Evolutionary conservation across 2,888 invertebrate species (phyloP).

Genomic region (Thyatira batis): DNA sequence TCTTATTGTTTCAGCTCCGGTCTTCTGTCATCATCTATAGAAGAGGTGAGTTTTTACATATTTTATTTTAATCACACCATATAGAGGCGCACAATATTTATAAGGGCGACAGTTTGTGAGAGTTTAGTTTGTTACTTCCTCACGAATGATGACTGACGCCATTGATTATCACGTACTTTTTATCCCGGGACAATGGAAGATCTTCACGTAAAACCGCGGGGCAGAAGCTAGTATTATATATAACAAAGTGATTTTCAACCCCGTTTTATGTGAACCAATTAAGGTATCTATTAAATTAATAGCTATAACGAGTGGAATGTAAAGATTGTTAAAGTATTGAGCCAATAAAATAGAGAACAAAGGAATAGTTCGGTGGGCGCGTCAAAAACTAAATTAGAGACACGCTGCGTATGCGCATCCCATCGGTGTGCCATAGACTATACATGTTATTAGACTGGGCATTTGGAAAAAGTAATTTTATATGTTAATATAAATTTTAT

Average conservation of each 20-base stretch:
- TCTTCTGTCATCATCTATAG: constrained; percentile 71
- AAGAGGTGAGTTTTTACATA: constrained; percentile 63
- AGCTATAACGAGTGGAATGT: background rate
- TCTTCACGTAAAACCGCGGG: too few species aligned
- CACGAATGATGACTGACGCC: too few species aligned
- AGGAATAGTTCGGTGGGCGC: constrained; percentile 6
- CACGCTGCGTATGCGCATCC: background rate
- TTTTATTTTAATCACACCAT: background rate
- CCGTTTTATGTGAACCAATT: background rate
- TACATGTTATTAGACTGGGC: background rate
- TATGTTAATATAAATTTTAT: too few species aligned
- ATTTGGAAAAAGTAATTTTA: too few species aligned
- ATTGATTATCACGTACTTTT: too few species aligned
- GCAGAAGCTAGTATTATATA: background rate
- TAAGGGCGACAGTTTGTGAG: too few species aligned
- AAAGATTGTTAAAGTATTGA: background rate
- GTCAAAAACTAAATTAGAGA: constrained; percentile 9
- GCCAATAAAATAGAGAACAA: constrained; percentile 9
- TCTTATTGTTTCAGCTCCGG: constrained; percentile 73
- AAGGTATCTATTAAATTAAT: background rate
- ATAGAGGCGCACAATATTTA: too few species aligned
- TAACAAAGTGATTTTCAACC: background rate
- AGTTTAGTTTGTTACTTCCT: too few species aligned
- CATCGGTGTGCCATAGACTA: background rate
- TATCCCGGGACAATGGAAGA: too few species aligned